Conservation (phyloP, 2,888 invertebrate species). For the Clostera curtula region DNA sequence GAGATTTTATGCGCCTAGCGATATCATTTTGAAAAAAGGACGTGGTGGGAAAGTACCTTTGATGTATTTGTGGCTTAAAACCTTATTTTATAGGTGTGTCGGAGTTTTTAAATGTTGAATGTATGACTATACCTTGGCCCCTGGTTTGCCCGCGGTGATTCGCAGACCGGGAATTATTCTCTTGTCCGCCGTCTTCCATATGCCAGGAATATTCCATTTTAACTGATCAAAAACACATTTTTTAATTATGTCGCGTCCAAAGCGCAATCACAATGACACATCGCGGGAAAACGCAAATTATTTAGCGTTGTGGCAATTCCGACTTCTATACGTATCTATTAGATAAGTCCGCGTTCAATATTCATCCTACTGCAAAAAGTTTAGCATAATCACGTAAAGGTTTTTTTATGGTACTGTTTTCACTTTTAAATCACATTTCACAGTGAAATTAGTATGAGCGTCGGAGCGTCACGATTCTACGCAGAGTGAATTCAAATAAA, state of each 20-base stretch:
- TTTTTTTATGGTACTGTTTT: conserved; percentile 20
- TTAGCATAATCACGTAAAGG: conserved; percentile 2
- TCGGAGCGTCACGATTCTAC: conserved; percentile 26
- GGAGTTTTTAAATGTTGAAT: too few relatives aligned
- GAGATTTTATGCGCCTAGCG: too few relatives aligned
- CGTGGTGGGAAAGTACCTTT: too few relatives aligned
- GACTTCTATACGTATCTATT: too few relatives aligned
- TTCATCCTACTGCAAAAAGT: background rate
- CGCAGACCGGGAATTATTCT: conserved; percentile 34
- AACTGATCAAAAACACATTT: conserved; percentile 19
- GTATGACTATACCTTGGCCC: conserved; percentile 44
- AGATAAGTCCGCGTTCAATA: too few relatives aligned
- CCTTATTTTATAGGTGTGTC: too few relatives aligned
- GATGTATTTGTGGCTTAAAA: too few relatives aligned
- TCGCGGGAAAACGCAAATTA: conserved; percentile 19
- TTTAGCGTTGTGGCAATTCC: background rate
- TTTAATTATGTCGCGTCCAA: conserved; percentile 31
- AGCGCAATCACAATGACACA: conserved; percentile 32
- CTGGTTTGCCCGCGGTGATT: conserved; percentile 36
- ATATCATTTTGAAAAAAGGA: too few relatives aligned
- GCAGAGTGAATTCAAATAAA: conserved; percentile 14
- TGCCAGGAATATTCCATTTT: conserved; percentile 71
- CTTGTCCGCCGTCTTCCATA: conserved; percentile 54
- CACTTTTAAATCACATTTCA: conserved; percentile 32
- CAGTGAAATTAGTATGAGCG: conserved; percentile 32